These are phyloP conservation scores for Zoroaster sp. DNA, from an alignment of 53 echinoderm and acorn worm species.

Conservation along the genomic window DNA sequence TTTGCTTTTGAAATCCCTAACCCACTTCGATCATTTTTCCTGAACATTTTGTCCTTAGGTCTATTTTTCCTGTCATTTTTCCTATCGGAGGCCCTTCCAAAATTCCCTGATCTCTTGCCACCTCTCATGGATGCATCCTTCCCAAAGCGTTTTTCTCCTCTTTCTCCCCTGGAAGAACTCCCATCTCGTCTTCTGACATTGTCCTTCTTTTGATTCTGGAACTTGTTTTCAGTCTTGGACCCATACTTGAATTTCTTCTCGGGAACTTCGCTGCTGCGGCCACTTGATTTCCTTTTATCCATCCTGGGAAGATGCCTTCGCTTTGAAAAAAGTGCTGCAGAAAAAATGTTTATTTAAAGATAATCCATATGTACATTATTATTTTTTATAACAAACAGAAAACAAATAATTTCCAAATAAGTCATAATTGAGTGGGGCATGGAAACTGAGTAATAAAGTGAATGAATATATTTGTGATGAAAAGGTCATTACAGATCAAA, in stretches of 20 bases:
- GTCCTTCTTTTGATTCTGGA: neutral
- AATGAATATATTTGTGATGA: too few relatives aligned
- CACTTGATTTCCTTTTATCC: constrained; percentile 16
- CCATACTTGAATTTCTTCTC: constrained; percentile 26
- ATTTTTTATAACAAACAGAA: too few relatives aligned
- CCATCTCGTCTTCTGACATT: neutral
- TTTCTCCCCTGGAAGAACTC: neutral
- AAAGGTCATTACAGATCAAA: too few relatives aligned
- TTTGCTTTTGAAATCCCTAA: neutral
- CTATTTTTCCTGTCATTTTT: neutral
- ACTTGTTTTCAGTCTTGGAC: neutral
- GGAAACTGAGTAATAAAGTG: too few relatives aligned
- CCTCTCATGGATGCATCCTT: neutral
- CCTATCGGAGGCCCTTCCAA: neutral
- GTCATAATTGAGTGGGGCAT: too few relatives aligned
- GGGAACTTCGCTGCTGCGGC: neutral
- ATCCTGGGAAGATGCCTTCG: neutral
- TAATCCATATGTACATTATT: too few relatives aligned
- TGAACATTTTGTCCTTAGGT: neutral
- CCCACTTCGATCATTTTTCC: neutral
- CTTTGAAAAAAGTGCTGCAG: constrained; percentile 32
- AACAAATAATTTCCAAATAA: too few relatives aligned
- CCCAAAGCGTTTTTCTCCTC: constrained; percentile 2
- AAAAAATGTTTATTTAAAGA: too few relatives aligned
- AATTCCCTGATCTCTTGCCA: neutral